These are phyloP conservation scores for Achroia grisella DNA, from an alignment of 1,140 invertebrate species.

Conservation along the genomic window DNA sequence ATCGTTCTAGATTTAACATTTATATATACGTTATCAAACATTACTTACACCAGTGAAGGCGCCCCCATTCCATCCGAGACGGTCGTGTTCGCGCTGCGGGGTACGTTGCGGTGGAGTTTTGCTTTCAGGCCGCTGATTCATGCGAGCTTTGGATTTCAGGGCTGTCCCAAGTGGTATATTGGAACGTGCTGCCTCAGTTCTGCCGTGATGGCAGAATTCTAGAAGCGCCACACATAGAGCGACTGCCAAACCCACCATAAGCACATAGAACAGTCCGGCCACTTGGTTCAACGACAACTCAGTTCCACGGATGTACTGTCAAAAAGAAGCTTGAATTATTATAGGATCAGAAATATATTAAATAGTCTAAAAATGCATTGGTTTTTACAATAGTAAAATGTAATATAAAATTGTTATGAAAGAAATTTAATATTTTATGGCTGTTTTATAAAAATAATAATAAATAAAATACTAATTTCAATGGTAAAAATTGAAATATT, in stretches of 20 bases:
- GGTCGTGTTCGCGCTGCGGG: constrained; percentile 41
- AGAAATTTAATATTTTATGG: too few species aligned
- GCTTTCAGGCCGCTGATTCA: constrained; percentile 82
- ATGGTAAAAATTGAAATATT: too few species aligned
- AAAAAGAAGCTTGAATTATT: constrained; percentile 4
- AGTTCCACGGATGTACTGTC: constrained; percentile 59
- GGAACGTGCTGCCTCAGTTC: constrained; percentile 84
- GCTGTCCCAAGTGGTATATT: constrained; percentile 88
- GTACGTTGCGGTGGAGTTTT: constrained; percentile 83
- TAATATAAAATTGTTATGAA: too few species aligned
- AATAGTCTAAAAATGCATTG: too few species aligned
- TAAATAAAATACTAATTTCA: too few species aligned
- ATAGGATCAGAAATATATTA: too few species aligned
- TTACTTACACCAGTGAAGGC: constrained; percentile 61
- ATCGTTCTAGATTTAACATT: too few species aligned
- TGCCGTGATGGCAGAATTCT: constrained; percentile 94
- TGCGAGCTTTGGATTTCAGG: constrained; percentile 89
- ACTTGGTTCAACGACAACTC: constrained; percentile 97
- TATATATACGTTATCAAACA: too few species aligned
- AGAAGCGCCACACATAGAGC: constrained; percentile 91
- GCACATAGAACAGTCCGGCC: constrained; percentile 98
- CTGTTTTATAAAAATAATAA: too few species aligned
- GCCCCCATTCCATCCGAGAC: constrained; percentile 61
- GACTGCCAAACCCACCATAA: constrained; percentile 93
- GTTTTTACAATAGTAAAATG: too few species aligned